phyloP scores from a whole-genome alignment of 2,113 vertebrate species.

The Sterrhoptilus dennistouni region DNA sequence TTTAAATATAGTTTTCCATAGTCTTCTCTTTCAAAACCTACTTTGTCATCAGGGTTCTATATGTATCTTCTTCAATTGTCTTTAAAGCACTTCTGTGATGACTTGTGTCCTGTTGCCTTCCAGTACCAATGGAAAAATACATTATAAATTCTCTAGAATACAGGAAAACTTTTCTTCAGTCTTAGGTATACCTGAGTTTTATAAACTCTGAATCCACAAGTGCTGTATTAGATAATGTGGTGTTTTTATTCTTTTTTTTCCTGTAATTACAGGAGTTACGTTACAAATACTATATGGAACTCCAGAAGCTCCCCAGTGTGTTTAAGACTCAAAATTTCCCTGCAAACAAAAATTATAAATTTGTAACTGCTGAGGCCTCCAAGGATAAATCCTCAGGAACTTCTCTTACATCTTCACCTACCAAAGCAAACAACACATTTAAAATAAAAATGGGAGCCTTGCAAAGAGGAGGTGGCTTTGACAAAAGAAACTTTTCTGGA shows the following conservation, averaged over 20 bases:
- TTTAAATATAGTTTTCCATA: neutral
- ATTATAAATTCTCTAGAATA: neutral
- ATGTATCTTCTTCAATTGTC: neutral
- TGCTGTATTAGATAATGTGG: neutral
- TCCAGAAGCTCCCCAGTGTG: neutral
- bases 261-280: slow-evolving; percentile 60
- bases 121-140: neutral
- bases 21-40: neutral
- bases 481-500: neutral
- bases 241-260: neutral
- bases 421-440: neutral
- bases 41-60: neutral
- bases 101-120: neutral
- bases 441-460: neutral
- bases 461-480: neutral
- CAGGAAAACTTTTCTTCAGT: neutral
- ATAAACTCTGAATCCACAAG: neutral
- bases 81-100: neutral
- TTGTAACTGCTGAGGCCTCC: neutral
- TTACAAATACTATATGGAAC: slow-evolving; percentile 54
- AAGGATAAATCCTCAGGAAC: neutral
- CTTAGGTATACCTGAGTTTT: neutral
- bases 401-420: neutral
- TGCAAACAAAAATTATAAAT: slow-evolving; percentile 15
- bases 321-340: neutral